Evolutionary conservation across 35 echinoderm and acorn worm species (phyloP).

Genomic region (Ophiothrix spiculata): DNA sequence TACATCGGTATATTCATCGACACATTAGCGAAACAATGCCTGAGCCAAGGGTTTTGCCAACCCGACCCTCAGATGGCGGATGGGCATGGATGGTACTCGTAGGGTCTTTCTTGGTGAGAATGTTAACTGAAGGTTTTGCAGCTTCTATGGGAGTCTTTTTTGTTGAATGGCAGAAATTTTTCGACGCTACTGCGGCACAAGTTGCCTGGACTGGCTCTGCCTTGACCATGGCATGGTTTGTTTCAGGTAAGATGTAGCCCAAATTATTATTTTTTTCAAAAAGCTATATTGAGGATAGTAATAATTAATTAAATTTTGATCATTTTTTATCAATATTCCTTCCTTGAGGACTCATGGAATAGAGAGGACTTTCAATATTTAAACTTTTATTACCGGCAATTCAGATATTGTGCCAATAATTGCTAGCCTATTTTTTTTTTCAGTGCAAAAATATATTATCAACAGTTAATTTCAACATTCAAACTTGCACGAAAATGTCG

Average conservation of each 20-base stretch:
- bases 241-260: constrained; percentile 8
- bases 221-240: neutral
- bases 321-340: neutral
- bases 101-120: neutral
- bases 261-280: neutral
- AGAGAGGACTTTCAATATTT: neutral
- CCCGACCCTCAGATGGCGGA: neutral
- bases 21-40: neutral
- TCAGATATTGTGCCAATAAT: no score
- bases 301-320: neutral
- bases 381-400: neutral
- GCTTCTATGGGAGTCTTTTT: constrained; percentile 23
- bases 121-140: constrained; percentile 12
- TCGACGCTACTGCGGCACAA: neutral
- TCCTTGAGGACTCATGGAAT: neutral
- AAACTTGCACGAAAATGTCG: no score
- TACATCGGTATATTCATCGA: neutral
- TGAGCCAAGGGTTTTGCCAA: constrained; percentile 1
- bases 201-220: neutral
- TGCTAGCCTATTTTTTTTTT: no score
- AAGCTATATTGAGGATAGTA: no score
- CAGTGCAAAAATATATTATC: no score
- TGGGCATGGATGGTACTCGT: constrained; percentile 34
- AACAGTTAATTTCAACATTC: no score
- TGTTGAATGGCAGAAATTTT: constrained; percentile 18